Percentiles rank a stretch among this genome's conserved stretches.
phyloP scores from a whole-genome alignment of 2,888 invertebrate species.

The Leucophenga maculata region DNA sequence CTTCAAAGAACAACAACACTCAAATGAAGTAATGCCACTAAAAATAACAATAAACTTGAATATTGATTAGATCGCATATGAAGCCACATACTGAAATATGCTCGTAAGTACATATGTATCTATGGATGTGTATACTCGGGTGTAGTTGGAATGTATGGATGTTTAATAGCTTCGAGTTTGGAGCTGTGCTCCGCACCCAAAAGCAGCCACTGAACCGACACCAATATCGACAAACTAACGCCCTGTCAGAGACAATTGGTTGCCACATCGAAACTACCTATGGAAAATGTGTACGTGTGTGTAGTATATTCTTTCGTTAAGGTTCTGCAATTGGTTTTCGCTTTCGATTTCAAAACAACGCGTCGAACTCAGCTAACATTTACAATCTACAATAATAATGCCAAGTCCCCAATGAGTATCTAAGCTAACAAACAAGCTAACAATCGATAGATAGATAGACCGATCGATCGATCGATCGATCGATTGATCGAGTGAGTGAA shows the following conservation, averaged over 20 bases:
- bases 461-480: not conserved
- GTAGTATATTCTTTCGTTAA: no score
- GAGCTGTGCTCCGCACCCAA: constrained; percentile 15
- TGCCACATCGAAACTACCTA: constrained; percentile 9
- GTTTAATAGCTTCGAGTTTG: not conserved
- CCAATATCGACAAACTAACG: constrained; percentile 34
- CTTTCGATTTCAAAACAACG: not conserved
- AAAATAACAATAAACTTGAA: constrained; percentile 59
- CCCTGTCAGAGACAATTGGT: constrained; percentile 13
- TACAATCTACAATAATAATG: constrained; percentile 10
- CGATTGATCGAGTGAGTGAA: not conserved
- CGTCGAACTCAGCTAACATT: not conserved
- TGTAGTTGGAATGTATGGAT: no score
- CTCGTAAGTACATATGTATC: no score
- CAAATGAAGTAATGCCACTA: constrained; percentile 19
- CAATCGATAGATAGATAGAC: not conserved
- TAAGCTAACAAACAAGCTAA: no score
- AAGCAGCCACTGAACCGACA: constrained; percentile 11
- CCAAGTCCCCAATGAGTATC: not conserved
- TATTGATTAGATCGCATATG: constrained; percentile 57
- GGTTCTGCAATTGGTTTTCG: not conserved
- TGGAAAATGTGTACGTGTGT: not conserved
- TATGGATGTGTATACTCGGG: no score
- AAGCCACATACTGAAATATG: not conserved
- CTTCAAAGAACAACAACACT: not conserved